Percentiles rank a stretch among this genome's conserved stretches.
phyloP scores from a whole-genome alignment of 2,797 vertebrate species.

The Delichon dasypus region DNA sequence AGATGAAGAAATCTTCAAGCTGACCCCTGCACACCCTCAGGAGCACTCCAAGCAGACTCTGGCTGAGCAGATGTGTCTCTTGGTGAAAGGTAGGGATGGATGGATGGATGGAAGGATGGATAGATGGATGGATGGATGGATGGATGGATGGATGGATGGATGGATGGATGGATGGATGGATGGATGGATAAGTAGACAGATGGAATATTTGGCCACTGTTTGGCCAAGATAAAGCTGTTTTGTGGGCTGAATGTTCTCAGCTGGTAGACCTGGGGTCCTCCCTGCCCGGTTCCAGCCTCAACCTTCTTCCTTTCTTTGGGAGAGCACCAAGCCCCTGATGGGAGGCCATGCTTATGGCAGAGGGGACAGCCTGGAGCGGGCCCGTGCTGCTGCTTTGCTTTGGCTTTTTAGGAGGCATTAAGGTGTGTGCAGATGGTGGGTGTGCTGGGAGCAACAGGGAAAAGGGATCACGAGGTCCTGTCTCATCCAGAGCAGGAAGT shows the following conservation, averaged over 20 bases:
- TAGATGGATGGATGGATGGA: neutral
- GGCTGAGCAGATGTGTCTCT: accelerated
- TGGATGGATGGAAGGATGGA: neutral
- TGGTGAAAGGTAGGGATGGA: neutral
- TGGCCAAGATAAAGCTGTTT: neutral
- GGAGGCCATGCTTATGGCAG: neutral
- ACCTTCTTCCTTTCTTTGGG: neutral
- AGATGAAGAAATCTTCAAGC: neutral
- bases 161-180: neutral
- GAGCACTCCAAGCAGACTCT: neutral
- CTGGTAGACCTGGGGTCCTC: neutral
- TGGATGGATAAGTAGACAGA: neutral
- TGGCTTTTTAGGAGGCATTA: neutral
- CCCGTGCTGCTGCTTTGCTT: neutral
- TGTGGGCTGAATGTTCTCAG: neutral
- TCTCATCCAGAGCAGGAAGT: neutral
- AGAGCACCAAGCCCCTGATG: neutral
- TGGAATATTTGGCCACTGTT: neutral
- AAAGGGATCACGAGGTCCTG: neutral
- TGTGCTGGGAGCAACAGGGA: neutral
- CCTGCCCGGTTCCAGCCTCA: neutral
- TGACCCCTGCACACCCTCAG: neutral
- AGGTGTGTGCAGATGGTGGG: accelerated
- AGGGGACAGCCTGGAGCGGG: neutral
- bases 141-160: neutral